phyloP scores from a whole-genome alignment of 2,888 invertebrate genomes.

The Spicauda simplicius region DNA sequence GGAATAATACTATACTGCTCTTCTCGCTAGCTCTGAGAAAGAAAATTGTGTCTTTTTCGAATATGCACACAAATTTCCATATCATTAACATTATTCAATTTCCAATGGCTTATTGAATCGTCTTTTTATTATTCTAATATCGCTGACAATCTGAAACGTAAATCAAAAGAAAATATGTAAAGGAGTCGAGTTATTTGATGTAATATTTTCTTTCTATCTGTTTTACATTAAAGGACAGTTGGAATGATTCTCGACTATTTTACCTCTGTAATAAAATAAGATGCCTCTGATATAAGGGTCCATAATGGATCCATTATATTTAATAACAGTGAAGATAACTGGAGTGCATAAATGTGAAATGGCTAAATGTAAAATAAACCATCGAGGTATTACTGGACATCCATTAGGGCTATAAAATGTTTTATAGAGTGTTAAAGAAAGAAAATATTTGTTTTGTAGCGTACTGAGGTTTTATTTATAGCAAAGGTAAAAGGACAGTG shows the following conservation, averaged over 20 bases:
- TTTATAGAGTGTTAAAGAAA: neutral
- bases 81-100: neutral
- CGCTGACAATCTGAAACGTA: neutral
- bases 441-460: neutral
- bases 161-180: slow-evolving; percentile 12
- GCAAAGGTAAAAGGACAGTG: no score
- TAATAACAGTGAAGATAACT: slow-evolving; percentile 32
- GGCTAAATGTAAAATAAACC: slow-evolving; percentile 12
- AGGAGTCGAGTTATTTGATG: slow-evolving; percentile 13
- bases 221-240: slow-evolving; percentile 11
- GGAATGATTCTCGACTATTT: slow-evolving; percentile 11
- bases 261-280: slow-evolving; percentile 34
- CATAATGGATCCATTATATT: slow-evolving; percentile 39
- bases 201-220: slow-evolving; percentile 24
- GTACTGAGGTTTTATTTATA: neutral
- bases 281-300: slow-evolving; percentile 28
- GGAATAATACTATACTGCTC: no score
- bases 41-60: no score
- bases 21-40: no score
- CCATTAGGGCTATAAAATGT: slow-evolving; percentile 13
- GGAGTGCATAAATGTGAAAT: slow-evolving; percentile 19
- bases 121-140: neutral
- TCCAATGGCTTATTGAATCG: neutral
- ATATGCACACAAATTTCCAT: neutral
- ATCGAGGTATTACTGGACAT: slow-evolving; percentile 9